Evolutionary conservation across 2,888 invertebrate genomes (phyloP).

Genomic region (Noctuana brunneofusca): DNA sequence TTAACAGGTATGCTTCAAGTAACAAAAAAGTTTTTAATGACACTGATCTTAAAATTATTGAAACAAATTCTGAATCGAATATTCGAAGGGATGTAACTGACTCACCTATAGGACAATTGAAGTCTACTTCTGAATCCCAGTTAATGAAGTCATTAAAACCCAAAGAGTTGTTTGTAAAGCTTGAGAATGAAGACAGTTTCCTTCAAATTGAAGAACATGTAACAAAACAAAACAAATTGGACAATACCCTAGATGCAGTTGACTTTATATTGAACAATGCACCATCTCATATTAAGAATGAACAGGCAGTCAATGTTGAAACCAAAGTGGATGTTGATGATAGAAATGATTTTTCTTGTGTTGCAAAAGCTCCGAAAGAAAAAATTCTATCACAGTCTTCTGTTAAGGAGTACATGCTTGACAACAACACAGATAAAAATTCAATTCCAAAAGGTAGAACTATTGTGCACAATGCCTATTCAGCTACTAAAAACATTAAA

Average conservation of each 20-base stretch:
- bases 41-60: slow-evolving; percentile 54
- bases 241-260: slow-evolving; percentile 62
- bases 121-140: slow-evolving; percentile 26
- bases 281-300: slow-evolving; percentile 33
- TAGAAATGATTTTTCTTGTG: not conserved
- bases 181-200: slow-evolving; percentile 54
- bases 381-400: slow-evolving; percentile 2
- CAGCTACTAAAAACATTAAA: not conserved
- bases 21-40: slow-evolving; percentile 41
- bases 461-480: not conserved
- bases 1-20: not conserved
- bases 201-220: slow-evolving; percentile 59
- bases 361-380: not conserved
- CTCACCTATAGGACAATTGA: slow-evolving; percentile 1
- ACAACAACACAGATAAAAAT: not conserved
- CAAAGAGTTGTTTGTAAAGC: not conserved
- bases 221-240: slow-evolving; percentile 49
- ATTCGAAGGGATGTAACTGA: slow-evolving; percentile 33
- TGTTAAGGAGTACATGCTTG: not conserved
- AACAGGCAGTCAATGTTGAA: not conserved
- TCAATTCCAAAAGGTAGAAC: not conserved
- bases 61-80: slow-evolving; percentile 65
- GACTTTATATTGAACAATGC: slow-evolving; percentile 60
- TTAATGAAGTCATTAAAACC: slow-evolving; percentile 20
- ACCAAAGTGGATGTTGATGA: slow-evolving; percentile 4